These are phyloP conservation scores for Mercenaria mercenaria DNA, from an alignment of 1,140 invertebrate species.

Conservation along the genomic window DNA sequence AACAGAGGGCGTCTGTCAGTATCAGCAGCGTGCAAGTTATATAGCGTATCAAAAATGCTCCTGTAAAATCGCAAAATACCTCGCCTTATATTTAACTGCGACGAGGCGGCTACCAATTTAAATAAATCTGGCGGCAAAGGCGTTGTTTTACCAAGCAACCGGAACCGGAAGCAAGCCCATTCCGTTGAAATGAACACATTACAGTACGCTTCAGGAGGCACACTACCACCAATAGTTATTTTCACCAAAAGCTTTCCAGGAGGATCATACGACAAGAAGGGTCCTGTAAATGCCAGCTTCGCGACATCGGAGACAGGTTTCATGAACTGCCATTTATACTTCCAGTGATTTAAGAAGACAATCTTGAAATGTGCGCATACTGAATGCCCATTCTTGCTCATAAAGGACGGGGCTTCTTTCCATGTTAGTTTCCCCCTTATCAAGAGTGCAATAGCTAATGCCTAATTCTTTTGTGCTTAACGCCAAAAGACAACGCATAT, in stretches of 20 bases:
- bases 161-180: conserved; percentile 19
- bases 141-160: not conserved
- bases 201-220: not conserved
- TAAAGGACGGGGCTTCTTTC: no score
- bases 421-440: no score
- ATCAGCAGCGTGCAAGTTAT: no score
- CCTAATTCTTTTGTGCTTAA: no score
- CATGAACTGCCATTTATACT: not conserved
- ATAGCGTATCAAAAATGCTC: no score
- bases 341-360: not conserved
- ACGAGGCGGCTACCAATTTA: not conserved
- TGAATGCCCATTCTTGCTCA: not conserved
- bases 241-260: conserved; percentile 25
- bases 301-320: not conserved
- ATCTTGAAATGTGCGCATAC: not conserved
- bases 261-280: conserved; percentile 15
- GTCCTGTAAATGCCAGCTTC: not conserved
- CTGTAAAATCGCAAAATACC: no score
- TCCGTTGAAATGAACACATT: not conserved
- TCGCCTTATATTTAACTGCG: conserved; percentile 7
- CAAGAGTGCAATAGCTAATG: no score
- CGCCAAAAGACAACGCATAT: no score
- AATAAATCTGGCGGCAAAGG: conserved; percentile 15
- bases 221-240: conserved; percentile 9
- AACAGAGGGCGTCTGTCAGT: no score